Evolutionary conservation across 2,113 vertebrate species (phyloP).

Genomic region (Alexandromys fortis): DNA sequence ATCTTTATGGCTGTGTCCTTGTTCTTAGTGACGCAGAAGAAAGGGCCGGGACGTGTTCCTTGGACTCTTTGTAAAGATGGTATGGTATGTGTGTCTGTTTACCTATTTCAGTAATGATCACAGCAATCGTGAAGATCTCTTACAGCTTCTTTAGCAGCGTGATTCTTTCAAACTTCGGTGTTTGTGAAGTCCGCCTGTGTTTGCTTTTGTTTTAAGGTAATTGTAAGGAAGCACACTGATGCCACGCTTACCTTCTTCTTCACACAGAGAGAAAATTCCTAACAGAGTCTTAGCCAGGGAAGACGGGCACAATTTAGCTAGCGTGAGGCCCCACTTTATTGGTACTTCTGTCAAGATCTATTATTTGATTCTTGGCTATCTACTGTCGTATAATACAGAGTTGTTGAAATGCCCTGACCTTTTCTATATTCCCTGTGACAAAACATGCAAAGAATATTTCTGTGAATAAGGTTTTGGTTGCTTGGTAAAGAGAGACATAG

Average conservation of each 20-base stretch:
- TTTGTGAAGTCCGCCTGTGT: slow-evolving; percentile 52
- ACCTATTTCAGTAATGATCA: neutral
- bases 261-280: slow-evolving; percentile 25
- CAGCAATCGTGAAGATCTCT: neutral
- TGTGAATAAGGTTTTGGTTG: neutral
- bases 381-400: slow-evolving; percentile 29
- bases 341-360: neutral
- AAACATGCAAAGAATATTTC: slow-evolving; percentile 10
- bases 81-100: neutral
- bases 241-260: slow-evolving; percentile 22
- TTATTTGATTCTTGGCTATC: slow-evolving; percentile 56
- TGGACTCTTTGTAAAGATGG: neutral
- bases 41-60: neutral
- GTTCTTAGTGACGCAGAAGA: slow-evolving; percentile 22
- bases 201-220: slow-evolving; percentile 51
- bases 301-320: slow-evolving; percentile 40
- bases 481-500: neutral
- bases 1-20: neutral
- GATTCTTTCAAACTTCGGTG: slow-evolving; percentile 42
- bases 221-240: slow-evolving; percentile 48
- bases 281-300: slow-evolving; percentile 36
- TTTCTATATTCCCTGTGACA: neutral
- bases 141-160: neutral
- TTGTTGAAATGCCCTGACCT: slow-evolving; percentile 10
- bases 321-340: neutral